phyloP scores from a whole-genome alignment of 2,113 vertebrate species.

The Atherinomorus stipes region DNA sequence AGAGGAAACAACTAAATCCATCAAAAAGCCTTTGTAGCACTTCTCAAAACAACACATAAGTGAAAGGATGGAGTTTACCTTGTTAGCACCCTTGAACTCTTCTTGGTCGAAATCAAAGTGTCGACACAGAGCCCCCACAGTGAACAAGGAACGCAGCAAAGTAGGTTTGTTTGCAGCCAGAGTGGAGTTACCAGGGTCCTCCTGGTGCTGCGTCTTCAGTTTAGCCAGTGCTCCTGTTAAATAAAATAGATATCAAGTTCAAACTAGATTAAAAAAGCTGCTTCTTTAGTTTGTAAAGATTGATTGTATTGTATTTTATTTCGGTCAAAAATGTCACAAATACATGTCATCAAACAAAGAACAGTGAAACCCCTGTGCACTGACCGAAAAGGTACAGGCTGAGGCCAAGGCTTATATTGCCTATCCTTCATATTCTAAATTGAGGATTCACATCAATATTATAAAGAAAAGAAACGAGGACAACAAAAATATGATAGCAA shows the following conservation, averaged over 20 bases:
- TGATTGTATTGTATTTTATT: too few relatives aligned
- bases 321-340: too few relatives aligned
- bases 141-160: constrained; percentile 96
- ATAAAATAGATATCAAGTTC: neutral
- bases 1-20: neutral
- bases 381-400: too few relatives aligned
- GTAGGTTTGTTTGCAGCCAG: constrained; percentile 93
- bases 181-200: constrained; percentile 91
- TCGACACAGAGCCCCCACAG: constrained; percentile 94
- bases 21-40: neutral
- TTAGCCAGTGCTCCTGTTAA: constrained; percentile 92
- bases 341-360: too few relatives aligned
- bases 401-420: too few relatives aligned
- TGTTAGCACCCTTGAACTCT: constrained; percentile 96
- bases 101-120: constrained; percentile 99
- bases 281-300: neutral
- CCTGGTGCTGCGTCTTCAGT: constrained; percentile 95
- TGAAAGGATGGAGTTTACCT: constrained; percentile 81
- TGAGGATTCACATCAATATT: too few relatives aligned
- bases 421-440: too few relatives aligned
- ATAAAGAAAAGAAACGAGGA: too few relatives aligned
- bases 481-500: too few relatives aligned
- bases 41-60: neutral
- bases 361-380: too few relatives aligned
- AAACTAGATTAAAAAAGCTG: neutral